A percentile compares a stretch with the other conserved stretches of the same genome.
Evolutionary conservation across 1,140 invertebrate genomes (phyloP).

Genomic region (Lepidurus arcticus): DNA sequence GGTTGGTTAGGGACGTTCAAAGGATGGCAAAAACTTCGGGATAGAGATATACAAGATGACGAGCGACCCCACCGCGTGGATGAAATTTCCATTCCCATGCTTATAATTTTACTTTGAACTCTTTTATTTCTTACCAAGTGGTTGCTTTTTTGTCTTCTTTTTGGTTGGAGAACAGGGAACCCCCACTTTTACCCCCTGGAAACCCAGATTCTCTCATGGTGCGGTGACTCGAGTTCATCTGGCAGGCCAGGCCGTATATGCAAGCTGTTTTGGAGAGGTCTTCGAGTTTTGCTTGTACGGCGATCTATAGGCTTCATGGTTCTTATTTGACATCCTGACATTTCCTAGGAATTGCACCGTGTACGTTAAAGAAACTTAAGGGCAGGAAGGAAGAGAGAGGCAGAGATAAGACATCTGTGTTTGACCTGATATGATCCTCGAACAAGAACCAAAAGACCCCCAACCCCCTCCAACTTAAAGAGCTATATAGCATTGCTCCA

Average conservation of each 20-base stretch:
- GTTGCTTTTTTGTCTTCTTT: neutral
- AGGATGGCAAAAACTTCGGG: neutral
- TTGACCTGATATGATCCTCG: constrained; percentile 19
- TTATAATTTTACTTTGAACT: neutral
- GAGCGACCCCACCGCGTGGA: neutral
- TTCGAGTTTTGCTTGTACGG: neutral
- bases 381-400: neutral
- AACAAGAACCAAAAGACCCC: neutral
- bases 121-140: neutral
- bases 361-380: neutral
- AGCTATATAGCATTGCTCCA: neutral
- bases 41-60: neutral
- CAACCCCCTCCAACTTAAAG: neutral
- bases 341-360: constrained; percentile 10
- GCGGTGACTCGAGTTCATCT: neutral
- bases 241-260: constrained; percentile 20
- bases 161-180: neutral
- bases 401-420: constrained; percentile 13
- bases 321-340: constrained; percentile 12
- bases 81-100: constrained; percentile 18
- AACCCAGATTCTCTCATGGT: neutral
- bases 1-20: neutral
- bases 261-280: constrained; percentile 1
- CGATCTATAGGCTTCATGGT: neutral
- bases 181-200: neutral